Evolutionary conservation across 2,888 invertebrate species (phyloP).

Genomic region (Diabrotica balteata): DNA sequence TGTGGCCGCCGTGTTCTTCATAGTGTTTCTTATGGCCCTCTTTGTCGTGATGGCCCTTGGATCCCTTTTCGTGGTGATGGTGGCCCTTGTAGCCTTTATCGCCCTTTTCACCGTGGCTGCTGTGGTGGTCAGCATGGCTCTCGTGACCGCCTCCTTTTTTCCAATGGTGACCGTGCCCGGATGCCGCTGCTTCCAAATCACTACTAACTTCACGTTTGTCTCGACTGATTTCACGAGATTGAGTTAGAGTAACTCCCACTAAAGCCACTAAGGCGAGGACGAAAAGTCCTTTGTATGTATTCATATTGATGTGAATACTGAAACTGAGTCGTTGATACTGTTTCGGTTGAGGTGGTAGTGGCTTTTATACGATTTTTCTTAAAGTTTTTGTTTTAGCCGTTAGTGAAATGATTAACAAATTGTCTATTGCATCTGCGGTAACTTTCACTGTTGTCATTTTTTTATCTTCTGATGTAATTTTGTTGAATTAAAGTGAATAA

Average conservation of each 20-base stretch:
- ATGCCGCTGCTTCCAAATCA: constrained; percentile 66
- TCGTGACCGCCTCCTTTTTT: constrained; percentile 66
- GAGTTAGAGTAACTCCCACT: constrained; percentile 58
- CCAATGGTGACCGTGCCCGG: constrained; percentile 60
- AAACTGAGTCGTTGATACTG: constrained; percentile 31
- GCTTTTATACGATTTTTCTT: constrained; percentile 52
- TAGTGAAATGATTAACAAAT: constrained; percentile 53
- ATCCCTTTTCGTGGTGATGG: constrained; percentile 69
- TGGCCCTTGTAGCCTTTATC: constrained; percentile 73
- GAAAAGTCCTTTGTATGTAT: constrained; percentile 74
- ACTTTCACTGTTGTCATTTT: constrained; percentile 50
- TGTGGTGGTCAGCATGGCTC: constrained; percentile 65
- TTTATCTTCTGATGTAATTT: constrained; percentile 49
- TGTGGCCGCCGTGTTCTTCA: constrained; percentile 69
- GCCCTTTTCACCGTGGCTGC: constrained; percentile 67
- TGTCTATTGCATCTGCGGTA: constrained; percentile 56
- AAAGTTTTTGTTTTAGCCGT: constrained; percentile 45
- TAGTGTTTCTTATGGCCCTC: constrained; percentile 71
- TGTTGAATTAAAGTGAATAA: constrained; percentile 34
- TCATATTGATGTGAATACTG: constrained; percentile 44
- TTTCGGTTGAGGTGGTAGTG: constrained; percentile 29
- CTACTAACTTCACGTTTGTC: constrained; percentile 59
- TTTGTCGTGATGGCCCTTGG: constrained; percentile 74
- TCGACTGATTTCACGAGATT: constrained; percentile 64
- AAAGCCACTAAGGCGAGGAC: constrained; percentile 67